These are phyloP conservation scores for Oryzias sinensis DNA, from an alignment of 2,797 vertebrate genomes.

Conservation along the genomic window DNA sequence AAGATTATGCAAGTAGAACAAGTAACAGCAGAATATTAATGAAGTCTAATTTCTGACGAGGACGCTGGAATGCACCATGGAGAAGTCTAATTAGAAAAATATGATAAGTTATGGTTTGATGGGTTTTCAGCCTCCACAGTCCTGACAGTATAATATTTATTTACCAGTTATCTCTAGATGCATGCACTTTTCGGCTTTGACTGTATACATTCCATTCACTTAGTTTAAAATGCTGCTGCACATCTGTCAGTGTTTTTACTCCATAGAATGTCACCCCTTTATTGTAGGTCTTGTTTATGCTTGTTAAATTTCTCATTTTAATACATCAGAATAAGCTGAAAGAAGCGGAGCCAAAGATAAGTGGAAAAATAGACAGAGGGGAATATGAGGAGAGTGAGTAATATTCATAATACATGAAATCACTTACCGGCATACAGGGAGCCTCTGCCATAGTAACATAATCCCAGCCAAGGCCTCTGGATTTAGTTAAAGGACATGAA, in stretches of 20 bases:
- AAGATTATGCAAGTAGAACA: conserved; percentile 42
- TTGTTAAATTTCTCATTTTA: conserved; percentile 17
- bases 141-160: conserved; percentile 51
- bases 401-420: conserved; percentile 46
- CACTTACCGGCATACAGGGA: conserved; percentile 40
- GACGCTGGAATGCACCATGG: conserved; percentile 35
- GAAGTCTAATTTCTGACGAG: conserved; percentile 46
- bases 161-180: conserved; percentile 49
- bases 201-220: conserved; percentile 20
- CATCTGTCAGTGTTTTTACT: conserved; percentile 19
- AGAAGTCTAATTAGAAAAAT: conserved; percentile 63
- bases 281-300: conserved; percentile 23
- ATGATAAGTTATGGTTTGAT: conserved; percentile 67
- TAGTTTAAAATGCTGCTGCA: conserved; percentile 22
- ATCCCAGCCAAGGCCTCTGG: conserved; percentile 62
- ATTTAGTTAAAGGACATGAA: conserved; percentile 64
- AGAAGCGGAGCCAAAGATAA: conserved; percentile 7
- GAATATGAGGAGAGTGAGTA: conserved; percentile 23
- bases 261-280: conserved; percentile 15
- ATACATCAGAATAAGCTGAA: conserved; percentile 30
- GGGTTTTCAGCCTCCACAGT: conserved; percentile 55
- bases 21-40: conserved; percentile 60
- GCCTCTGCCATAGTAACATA: conserved; percentile 53
- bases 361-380: conserved; percentile 13
- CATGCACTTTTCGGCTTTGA: conserved; percentile 43